phyloP scores from a whole-genome alignment of 1,140 invertebrate genomes.

The Cotesia vestalis region DNA sequence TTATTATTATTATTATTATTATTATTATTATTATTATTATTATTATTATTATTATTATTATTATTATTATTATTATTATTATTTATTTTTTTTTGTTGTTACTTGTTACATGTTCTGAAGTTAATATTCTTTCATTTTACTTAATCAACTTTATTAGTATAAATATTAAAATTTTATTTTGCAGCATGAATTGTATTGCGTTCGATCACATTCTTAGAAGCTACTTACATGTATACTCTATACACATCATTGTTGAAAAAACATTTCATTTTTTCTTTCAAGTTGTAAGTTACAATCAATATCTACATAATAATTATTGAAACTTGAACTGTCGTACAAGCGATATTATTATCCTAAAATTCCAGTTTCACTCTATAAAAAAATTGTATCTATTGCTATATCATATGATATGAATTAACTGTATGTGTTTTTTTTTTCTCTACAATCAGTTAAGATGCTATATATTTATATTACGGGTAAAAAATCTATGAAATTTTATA shows the following conservation, averaged over 20 bases:
- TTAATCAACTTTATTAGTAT: constrained; percentile 2
- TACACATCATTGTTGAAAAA: constrained; percentile 13
- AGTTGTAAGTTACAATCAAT: constrained; percentile 7
- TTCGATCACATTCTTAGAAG: constrained; percentile 40
- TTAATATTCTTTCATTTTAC: background rate
- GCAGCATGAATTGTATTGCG: constrained; percentile 39
- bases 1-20: background rate
- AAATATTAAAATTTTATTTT: constrained; percentile 33
- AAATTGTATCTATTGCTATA: constrained; percentile 28
- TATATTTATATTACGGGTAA: constrained; percentile 52
- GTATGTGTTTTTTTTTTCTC: constrained; percentile 43
- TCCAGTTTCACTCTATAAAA: background rate
- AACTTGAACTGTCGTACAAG: constrained; percentile 36
- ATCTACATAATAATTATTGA: constrained; percentile 39
- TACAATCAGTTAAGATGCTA: constrained; percentile 28
- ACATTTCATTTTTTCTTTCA: constrained; percentile 16
- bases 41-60: background rate
- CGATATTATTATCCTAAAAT: constrained; percentile 9
- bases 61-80: background rate
- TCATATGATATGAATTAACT: constrained; percentile 61
- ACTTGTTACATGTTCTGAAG: constrained; percentile 4
- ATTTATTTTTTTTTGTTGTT: constrained; percentile 28
- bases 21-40: too few species aligned
- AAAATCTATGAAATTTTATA: constrained; percentile 53
- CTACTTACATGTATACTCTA: constrained; percentile 25